These are phyloP conservation scores for Drosophila suzukii DNA, from an alignment of 1,140 invertebrate species.

Conservation along the genomic window DNA sequence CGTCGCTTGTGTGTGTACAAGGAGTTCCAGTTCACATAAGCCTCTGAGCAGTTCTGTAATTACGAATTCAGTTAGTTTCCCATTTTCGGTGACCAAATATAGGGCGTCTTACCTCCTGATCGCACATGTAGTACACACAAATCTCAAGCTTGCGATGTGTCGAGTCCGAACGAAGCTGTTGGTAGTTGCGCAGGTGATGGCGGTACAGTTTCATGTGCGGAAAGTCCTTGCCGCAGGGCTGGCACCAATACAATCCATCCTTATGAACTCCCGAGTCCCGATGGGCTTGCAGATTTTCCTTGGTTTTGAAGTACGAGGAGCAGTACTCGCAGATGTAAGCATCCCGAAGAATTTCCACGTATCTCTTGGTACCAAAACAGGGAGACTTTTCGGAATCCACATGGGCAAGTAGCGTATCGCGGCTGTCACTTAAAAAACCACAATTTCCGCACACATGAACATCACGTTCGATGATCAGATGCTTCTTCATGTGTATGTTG, in stretches of 20 bases:
- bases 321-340: constrained; percentile 74
- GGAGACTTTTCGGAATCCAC: constrained; percentile 6
- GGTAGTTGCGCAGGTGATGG: constrained; percentile 66
- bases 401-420: constrained; percentile 40
- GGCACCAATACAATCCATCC: constrained; percentile 56
- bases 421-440: constrained; percentile 54
- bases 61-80: neutral
- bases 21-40: constrained; percentile 69
- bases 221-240: constrained; percentile 64
- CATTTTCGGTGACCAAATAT: too few species aligned
- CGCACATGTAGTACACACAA: constrained; percentile 66
- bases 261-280: constrained; percentile 59
- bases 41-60: constrained; percentile 57
- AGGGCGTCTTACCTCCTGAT: constrained; percentile 44
- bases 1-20: constrained; percentile 71
- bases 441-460: constrained; percentile 63
- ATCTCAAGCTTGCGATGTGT: constrained; percentile 54
- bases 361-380: constrained; percentile 42
- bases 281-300: constrained; percentile 54
- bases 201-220: constrained; percentile 65
- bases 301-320: constrained; percentile 59
- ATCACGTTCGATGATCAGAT: constrained; percentile 61
- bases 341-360: constrained; percentile 45
- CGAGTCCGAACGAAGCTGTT: constrained; percentile 47
- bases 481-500: constrained; percentile 66